Base-by-base conservation (phyloP, 2,888 invertebrate genomes). In the Eulithis testata region DNA sequence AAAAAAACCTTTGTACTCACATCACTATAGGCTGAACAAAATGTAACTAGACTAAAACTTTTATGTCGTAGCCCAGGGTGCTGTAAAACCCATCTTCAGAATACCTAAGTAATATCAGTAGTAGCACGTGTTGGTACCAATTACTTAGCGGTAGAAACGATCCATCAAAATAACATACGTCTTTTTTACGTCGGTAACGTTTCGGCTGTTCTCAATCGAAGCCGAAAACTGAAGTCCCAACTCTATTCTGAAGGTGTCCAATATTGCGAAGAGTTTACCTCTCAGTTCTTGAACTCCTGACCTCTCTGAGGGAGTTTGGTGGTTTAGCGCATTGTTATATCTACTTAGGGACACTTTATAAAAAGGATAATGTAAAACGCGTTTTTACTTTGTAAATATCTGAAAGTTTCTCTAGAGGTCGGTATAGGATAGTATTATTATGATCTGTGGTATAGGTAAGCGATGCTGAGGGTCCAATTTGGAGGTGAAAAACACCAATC, bases 391-490 rank as follows among this genome's bases (percentile, higher is more conserved):
- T 21, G 36, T 63, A 43, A 52, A 7, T 27, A 55, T 6, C 14
- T 14, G 44, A 66, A 66, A 66, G 62, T 65, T 66, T 66, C 61
- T 14, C 21, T n/a, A n/a, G n/a, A n/a, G n/a, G n/a, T n/a, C n/a
- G n/a, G n/a, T n/a, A n/a, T n/a, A n/a, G n/a, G n/a, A n/a, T n/a
- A n/a, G n/a, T n/a, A n/a, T n/a, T n/a, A n/a, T n/a, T n/a, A n/a
- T n/a, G n/a, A n/a, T n/a, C n/a, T n/a, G n/a, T n/a, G n/a, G n/a
- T n/a, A n/a, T n/a, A 21, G 21, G 44, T n/a, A 27, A 7, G 21
- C 36, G 11, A 44, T 60, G 36, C 6, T 45, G 0, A 44, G 31
- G 43, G 58, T 44, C 11, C 31, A 14, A 43, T 44, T 43, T 43
- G 4, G 44, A 4, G 44, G 11, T 44, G 44, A 44, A 44, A 44